These are phyloP conservation scores for Linurgus olivaceus DNA, from an alignment of 2,797 vertebrate species.

Conservation along the genomic window DNA sequence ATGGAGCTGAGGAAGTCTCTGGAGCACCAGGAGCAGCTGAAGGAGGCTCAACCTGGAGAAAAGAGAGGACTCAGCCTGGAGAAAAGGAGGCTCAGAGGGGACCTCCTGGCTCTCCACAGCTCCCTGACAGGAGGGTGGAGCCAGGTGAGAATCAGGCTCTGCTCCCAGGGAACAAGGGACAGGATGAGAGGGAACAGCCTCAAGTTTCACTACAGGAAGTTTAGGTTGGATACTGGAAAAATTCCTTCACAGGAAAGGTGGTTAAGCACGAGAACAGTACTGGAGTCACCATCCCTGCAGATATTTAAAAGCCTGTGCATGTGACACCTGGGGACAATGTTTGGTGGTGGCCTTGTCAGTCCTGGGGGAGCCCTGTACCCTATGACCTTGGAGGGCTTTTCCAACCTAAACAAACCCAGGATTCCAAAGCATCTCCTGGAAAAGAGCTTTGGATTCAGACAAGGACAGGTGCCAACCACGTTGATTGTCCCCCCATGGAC, in stretches of 20 bases:
- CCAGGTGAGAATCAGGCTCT: fast-evolving
- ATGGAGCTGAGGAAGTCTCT: fast-evolving
- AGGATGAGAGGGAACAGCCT: fast-evolving
- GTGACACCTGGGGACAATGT: not conserved
- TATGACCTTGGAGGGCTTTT: not conserved
- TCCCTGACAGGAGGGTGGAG: fast-evolving
- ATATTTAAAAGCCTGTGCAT: fast-evolving
- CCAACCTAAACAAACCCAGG: fast-evolving
- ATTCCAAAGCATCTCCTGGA: not conserved
- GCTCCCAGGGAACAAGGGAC: not conserved
- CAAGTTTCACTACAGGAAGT: not conserved
- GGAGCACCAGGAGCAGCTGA: fast-evolving
- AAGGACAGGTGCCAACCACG: fast-evolving
- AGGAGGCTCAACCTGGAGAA: not conserved
- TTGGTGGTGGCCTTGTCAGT: not conserved
- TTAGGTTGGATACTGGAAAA: not conserved
- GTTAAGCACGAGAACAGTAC: fast-evolving
- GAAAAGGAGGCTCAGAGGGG: not conserved
- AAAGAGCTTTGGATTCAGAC: not conserved
- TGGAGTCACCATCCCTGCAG: not conserved
- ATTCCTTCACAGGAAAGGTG: fast-evolving
- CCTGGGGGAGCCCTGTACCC: fast-evolving
- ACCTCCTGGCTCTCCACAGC: fast-evolving
- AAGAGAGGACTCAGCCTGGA: not conserved
- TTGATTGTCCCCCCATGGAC: fast-evolving